These are phyloP conservation scores for Drosophila parthenogenetica DNA, from an alignment of 2,888 invertebrate genomes.

Conservation along the genomic window DNA sequence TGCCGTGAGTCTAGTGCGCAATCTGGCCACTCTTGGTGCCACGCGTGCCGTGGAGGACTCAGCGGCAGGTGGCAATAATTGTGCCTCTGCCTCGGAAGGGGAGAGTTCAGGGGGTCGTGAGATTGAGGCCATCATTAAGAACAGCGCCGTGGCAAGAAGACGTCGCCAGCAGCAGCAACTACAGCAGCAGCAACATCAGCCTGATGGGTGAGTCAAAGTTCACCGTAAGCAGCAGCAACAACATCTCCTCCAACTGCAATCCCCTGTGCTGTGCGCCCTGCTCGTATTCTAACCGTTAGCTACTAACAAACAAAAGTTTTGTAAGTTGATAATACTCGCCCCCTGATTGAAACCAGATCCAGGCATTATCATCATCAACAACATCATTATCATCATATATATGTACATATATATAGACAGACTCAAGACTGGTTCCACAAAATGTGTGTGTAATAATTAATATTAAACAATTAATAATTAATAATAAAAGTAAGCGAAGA, in stretches of 20 bases:
- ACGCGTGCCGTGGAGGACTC: constrained; percentile 39
- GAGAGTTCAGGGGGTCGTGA: constrained; percentile 86
- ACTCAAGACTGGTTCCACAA: constrained; percentile 26
- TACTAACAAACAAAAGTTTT: constrained; percentile 49
- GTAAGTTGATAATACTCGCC: constrained; percentile 12
- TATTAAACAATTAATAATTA: neutral
- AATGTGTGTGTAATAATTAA: constrained; percentile 29
- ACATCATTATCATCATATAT: constrained; percentile 9
- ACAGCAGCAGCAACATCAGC: constrained; percentile 47
- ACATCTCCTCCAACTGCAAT: constrained; percentile 26
- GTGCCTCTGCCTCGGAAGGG: constrained; percentile 85
- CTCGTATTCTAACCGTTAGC: constrained; percentile 54
- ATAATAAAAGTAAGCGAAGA: neutral
- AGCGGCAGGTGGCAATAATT: constrained; percentile 30
- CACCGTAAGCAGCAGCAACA: constrained; percentile 5
- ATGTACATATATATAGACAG: constrained; percentile 16
- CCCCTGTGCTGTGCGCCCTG: constrained; percentile 50
- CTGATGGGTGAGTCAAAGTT: constrained; percentile 85
- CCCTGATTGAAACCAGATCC: constrained; percentile 13
- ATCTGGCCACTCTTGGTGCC: constrained; percentile 81
- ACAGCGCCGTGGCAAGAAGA: constrained; percentile 85
- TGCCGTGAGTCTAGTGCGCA: constrained; percentile 83
- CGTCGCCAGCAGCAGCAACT: constrained; percentile 83
- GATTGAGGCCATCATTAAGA: constrained; percentile 85
- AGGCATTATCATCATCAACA: neutral